Evolutionary conservation across 2,113 vertebrate species (phyloP).

Genomic region (Sphyrna mokarran): DNA sequence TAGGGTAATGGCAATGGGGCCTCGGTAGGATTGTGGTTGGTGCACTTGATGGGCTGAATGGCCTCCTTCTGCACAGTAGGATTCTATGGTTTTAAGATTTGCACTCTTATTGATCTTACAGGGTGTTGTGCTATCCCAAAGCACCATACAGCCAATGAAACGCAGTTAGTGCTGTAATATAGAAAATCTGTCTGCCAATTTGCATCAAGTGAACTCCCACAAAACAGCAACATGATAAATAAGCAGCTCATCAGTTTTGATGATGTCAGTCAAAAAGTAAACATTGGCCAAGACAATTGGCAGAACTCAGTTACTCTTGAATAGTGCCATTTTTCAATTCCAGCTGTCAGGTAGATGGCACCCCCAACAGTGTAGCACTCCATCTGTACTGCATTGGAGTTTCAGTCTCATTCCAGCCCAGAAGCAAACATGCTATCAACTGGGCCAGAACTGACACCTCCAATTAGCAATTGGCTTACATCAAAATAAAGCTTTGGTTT

Average conservation of each 20-base stretch:
- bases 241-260: neutral
- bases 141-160: neutral
- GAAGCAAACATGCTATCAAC: neutral
- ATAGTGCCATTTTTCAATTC: neutral
- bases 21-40: too few relatives aligned
- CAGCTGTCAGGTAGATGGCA: neutral
- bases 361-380: neutral
- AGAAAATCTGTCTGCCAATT: neutral
- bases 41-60: too few relatives aligned
- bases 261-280: neutral
- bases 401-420: neutral
- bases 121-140: neutral
- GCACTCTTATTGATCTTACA: neutral
- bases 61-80: too few relatives aligned
- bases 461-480: neutral
- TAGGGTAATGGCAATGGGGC: too few relatives aligned
- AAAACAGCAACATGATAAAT: neutral
- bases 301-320: neutral
- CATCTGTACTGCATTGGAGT: neutral
- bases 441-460: neutral
- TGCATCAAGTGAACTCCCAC: neutral
- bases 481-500: neutral
- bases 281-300: neutral
- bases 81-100: neutral
- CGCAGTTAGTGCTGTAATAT: neutral